Evolutionary conservation across 2,113 vertebrate genomes (phyloP).

Genomic region (Ovis canadensis): DNA sequence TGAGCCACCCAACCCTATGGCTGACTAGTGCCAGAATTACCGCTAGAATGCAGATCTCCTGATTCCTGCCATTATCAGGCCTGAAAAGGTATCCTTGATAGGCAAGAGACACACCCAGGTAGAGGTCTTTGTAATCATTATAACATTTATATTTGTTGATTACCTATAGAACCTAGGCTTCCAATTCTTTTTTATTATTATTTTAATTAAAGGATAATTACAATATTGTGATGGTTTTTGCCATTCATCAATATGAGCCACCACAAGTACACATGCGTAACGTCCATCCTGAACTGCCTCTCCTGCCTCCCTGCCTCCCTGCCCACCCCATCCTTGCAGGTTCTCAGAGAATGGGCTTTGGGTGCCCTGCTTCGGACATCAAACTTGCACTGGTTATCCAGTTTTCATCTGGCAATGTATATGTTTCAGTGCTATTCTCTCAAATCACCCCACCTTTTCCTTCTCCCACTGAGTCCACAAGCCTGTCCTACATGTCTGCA

Average conservation of each 20-base stretch:
- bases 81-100: neutral
- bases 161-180: neutral
- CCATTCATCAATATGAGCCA: neutral
- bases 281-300: rapidly evolving
- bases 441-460: neutral
- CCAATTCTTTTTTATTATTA: neutral
- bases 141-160: neutral
- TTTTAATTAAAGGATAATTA: neutral
- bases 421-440: neutral
- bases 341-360: neutral
- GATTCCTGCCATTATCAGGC: neutral
- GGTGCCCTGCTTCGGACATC: neutral
- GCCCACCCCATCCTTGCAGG: neutral
- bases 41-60: neutral
- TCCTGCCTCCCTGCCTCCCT: neutral
- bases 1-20: neutral
- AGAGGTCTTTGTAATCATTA: neutral
- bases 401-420: neutral
- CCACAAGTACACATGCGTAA: neutral
- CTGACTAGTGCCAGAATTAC: neutral
- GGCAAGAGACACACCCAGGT: neutral
- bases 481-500: neutral
- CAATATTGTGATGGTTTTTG: neutral
- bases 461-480: neutral
- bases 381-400: neutral